Evolutionary conservation across 2,888 invertebrate genomes (phyloP), one percentile per base, ranked within the genome.

Genomic region (Litoditis marina): DNA sequence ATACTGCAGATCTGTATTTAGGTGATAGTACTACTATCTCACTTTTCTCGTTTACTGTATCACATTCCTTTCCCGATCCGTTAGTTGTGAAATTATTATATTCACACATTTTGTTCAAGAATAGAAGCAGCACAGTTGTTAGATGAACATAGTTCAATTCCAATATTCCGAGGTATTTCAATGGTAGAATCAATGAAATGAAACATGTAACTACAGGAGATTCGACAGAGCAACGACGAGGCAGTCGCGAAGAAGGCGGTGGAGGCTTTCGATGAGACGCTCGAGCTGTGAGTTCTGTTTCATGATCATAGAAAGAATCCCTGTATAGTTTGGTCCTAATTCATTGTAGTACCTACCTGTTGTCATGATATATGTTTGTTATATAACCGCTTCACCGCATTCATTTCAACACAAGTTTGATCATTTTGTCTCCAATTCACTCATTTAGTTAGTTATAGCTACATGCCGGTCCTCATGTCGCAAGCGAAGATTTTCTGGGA

Each of bases 401-500:
- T n/a, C n/a, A n/a, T n/a, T n/a, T n/a, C n/a, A n/a, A n/a, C n/a
- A n/a, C n/a, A n/a, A n/a, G n/a, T n/a, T n/a, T n/a, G n/a, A n/a
- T n/a, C n/a, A n/a, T n/a, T n/a, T n/a, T n/a, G n/a, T n/a, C n/a
- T 19, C 28, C 31, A 7, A 42, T 28, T 66, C n/a, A n/a, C n/a
- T n/a, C n/a, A n/a, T n/a, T n/a, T n/a, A n/a, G n/a, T n/a, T n/a
- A n/a, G n/a, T 61, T 72, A 25, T 69, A 89, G 92, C 77, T 96
- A 94, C 82, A 90, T 98, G 66, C 96, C 98, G 0, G 93, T 95
- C 0, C 87, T 96, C n/a, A 96, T 99, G 96, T 93, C 94, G 0
- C 93, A 98, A 84, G 95, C 96, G 1, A 95, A 94, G 87, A 92
- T 98, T 72, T 94, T 92, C 82, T 98, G 98, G 77, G 93, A 96